These are phyloP conservation scores for Choristoneura rosaceana DNA, from an alignment of 2,888 invertebrate genomes.

Conservation along the genomic window DNA sequence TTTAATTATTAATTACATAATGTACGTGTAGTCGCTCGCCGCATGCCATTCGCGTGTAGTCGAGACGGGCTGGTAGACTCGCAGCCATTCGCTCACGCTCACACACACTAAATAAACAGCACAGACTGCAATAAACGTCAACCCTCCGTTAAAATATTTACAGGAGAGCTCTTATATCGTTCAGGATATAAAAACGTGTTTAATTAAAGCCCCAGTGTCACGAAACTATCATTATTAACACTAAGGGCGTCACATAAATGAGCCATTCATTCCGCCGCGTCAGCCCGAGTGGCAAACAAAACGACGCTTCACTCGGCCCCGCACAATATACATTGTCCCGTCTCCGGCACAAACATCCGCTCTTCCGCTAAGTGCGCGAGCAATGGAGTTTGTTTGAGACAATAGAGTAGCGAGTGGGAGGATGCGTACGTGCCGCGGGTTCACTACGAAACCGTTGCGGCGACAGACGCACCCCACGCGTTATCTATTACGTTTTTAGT, in stretches of 20 bases:
- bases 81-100: neutral
- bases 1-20: too few relatives aligned
- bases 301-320: constrained; percentile 42
- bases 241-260: constrained; percentile 56
- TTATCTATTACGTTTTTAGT: constrained; percentile 8
- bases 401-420: constrained; percentile 50
- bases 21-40: too few relatives aligned
- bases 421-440: constrained; percentile 7
- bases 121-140: constrained; percentile 16
- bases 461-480: neutral
- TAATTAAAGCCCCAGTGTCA: constrained; percentile 48
- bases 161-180: constrained; percentile 15
- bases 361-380: constrained; percentile 54
- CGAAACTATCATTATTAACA: constrained; percentile 62
- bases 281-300: constrained; percentile 35
- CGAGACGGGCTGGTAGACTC: neutral
- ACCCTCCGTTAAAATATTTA: constrained; percentile 25
- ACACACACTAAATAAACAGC: constrained; percentile 14
- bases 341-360: constrained; percentile 48
- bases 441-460: neutral
- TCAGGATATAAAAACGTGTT: constrained; percentile 33
- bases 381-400: constrained; percentile 67
- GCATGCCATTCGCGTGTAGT: too few relatives aligned
- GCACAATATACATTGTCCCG: constrained; percentile 60
- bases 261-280: constrained; percentile 35